A percentile compares a stretch with the other conserved stretches of the same genome.
Conservation (phyloP, 2,888 invertebrate genomes). For the Cephus spinipes region DNA sequence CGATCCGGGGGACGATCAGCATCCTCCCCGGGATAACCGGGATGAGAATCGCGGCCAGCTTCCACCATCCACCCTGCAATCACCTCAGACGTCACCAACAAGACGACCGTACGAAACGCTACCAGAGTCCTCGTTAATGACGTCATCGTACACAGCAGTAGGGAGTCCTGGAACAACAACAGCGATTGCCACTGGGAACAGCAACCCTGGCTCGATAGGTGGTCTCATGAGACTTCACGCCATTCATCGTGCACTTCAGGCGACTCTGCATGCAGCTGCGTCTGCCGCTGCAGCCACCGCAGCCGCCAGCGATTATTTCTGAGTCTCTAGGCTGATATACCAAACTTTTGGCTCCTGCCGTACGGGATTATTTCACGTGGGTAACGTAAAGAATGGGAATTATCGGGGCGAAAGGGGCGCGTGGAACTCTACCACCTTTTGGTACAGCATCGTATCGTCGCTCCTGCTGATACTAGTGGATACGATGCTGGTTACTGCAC, state of each 20-base stretch:
- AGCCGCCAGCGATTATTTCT: too few species aligned
- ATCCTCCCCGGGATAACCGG: not conserved
- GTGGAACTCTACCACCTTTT: too few species aligned
- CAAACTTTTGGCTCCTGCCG: too few species aligned
- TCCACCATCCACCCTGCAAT: constrained; percentile 11
- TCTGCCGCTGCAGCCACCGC: not conserved
- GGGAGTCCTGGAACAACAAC: constrained; percentile 3
- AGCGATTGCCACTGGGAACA: constrained; percentile 2
- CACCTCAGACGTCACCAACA: constrained; percentile 20
- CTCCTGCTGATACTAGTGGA: too few species aligned
- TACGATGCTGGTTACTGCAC: too few species aligned
- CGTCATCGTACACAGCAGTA: not conserved
- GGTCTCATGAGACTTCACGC: constrained; percentile 47
- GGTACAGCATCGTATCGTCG: too few species aligned
- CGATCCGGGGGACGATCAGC: not conserved
- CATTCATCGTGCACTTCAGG: constrained; percentile 46
- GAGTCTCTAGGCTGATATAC: too few species aligned
- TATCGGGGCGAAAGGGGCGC: too few species aligned
- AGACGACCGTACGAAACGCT: constrained; percentile 17
- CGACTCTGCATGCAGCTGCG: constrained; percentile 41
- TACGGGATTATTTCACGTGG: too few species aligned
- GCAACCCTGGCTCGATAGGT: constrained; percentile 30
- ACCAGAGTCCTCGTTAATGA: not conserved
- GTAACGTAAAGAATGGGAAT: too few species aligned
- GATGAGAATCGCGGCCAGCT: not conserved